Percentiles rank a stretch among this genome's conserved stretches.
These are phyloP conservation scores for Labeo calbasu DNA, from an alignment of 2,797 vertebrate genomes.

Conservation along the genomic window DNA sequence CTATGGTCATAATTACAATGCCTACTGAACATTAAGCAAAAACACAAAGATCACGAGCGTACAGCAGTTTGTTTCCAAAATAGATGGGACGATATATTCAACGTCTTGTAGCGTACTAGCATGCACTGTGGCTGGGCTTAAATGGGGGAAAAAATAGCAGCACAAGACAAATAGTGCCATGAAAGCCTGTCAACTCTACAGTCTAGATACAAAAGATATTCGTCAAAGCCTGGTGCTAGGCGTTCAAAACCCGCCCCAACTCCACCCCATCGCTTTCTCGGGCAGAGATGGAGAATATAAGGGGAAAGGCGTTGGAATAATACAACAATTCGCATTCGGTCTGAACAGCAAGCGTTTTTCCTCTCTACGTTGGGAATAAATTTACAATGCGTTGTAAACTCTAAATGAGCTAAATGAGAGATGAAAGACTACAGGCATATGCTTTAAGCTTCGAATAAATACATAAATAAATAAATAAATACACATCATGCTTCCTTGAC, in stretches of 20 bases:
- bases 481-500: conserved; percentile 60
- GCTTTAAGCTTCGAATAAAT: conserved; percentile 33
- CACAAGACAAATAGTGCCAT: conserved; percentile 71
- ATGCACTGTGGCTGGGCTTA: conserved; percentile 75
- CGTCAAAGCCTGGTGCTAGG: conserved; percentile 72
- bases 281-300: conserved; percentile 25
- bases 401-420: conserved; percentile 28
- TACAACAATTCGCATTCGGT: conserved; percentile 36
- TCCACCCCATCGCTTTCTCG: not conserved
- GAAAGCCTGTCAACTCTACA: conserved; percentile 68
- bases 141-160: conserved; percentile 68
- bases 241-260: conserved; percentile 11
- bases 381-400: conserved; percentile 24
- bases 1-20: conserved; percentile 61
- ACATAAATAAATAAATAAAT: conserved; percentile 64
- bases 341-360: conserved; percentile 37
- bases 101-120: conserved; percentile 74
- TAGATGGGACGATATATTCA: conserved; percentile 67
- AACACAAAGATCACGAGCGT: conserved; percentile 76
- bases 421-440: conserved; percentile 32
- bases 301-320: conserved; percentile 12
- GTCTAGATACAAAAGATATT: conserved; percentile 70
- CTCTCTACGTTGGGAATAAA: conserved; percentile 24
- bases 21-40: conserved; percentile 73
- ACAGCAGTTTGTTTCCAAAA: conserved; percentile 70